These are phyloP conservation scores for Cecidostiba fungosa DNA, from an alignment of 2,888 invertebrate genomes.

Conservation along the genomic window DNA sequence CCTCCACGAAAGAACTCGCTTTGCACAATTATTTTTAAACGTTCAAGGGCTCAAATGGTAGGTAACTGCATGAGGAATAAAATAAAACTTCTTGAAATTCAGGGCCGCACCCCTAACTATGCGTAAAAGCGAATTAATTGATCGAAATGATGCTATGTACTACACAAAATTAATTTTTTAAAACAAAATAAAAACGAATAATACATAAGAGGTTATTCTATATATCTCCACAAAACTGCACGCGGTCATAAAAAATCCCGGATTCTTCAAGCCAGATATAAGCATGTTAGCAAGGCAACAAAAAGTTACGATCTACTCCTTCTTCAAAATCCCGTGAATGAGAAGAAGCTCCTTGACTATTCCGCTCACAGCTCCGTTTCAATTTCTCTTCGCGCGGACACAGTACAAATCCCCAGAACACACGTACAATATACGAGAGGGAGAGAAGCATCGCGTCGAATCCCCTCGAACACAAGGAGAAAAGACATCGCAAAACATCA, in stretches of 20 bases:
- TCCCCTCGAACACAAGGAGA: background rate
- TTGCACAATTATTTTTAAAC: no score
- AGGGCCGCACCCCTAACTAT: no score
- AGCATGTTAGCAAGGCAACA: background rate
- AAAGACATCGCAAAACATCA: background rate
- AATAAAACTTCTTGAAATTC: no score
- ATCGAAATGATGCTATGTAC: no score
- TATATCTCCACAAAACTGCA: no score
- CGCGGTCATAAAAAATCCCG: background rate
- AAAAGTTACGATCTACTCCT: background rate
- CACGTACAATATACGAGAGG: background rate
- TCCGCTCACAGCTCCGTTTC: slow-evolving; percentile 44
- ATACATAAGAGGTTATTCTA: no score
- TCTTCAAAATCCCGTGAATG: slow-evolving; percentile 5
- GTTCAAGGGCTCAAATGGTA: no score
- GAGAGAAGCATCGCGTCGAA: background rate
- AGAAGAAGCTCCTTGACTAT: slow-evolving; percentile 18
- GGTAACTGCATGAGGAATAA: no score
- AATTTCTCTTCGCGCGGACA: slow-evolving; percentile 33
- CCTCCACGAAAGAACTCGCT: no score
- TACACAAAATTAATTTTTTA: no score
- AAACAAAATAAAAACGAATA: no score
- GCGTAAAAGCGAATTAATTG: no score
- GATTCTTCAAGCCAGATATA: background rate
- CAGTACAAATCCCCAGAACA: slow-evolving; percentile 30